Evolutionary conservation across 2,797 vertebrate genomes (phyloP).

Genomic region (Capromys pilorides): DNA sequence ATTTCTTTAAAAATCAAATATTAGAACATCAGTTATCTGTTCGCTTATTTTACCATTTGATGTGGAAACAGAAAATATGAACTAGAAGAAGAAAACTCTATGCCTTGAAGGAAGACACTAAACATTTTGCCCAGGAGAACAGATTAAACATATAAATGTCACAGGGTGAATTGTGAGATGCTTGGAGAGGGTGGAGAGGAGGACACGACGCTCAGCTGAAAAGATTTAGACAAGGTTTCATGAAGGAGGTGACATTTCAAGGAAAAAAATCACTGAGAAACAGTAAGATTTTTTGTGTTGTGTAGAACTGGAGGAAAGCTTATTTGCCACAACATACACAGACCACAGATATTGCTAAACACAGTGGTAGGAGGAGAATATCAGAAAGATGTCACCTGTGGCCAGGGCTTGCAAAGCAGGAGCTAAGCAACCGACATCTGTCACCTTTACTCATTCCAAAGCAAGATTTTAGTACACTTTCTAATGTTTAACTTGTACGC

Average conservation of each 20-base stretch:
- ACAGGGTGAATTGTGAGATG: background rate
- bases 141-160: background rate
- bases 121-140: background rate
- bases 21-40: background rate
- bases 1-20: conserved; percentile 20
- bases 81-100: background rate
- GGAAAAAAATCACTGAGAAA: background rate
- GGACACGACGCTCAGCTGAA: background rate
- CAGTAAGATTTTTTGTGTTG: conserved; percentile 21
- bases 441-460: background rate
- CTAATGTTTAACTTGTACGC: rapidly evolving
- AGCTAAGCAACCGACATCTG: background rate
- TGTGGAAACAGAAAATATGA: background rate
- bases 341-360: background rate
- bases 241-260: background rate
- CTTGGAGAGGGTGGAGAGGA: background rate
- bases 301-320: background rate
- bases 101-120: background rate
- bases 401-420: background rate
- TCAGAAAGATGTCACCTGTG: background rate
- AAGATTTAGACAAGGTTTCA: conserved; percentile 5
- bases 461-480: background rate
- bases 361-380: background rate
- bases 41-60: background rate
- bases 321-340: background rate